A percentile compares a stretch with the other conserved stretches of the same genome.
These are phyloP conservation scores for Amazona guildingii DNA, from an alignment of 2,113 vertebrate species.

Conservation along the genomic window DNA sequence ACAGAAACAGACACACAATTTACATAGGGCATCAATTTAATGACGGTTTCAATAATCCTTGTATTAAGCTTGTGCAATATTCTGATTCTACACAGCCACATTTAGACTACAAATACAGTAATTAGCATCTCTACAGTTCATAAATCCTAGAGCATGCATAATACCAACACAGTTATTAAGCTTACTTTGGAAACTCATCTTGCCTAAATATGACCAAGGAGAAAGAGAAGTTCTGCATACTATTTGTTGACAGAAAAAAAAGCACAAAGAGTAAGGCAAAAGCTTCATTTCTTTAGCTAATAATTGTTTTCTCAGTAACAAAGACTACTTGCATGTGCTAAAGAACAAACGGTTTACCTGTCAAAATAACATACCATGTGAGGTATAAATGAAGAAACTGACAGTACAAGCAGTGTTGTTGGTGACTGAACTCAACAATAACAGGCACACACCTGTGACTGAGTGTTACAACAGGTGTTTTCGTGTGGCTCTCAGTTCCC, in stretches of 20 bases:
- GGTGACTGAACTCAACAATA: background rate
- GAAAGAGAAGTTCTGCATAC: background rate
- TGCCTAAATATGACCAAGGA: background rate
- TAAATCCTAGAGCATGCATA: background rate
- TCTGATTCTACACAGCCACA: background rate
- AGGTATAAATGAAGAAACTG: background rate
- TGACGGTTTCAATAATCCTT: background rate
- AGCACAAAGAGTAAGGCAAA: background rate
- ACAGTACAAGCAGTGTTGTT: background rate
- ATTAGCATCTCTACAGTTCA: background rate
- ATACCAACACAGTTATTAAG: background rate
- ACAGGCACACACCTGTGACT: background rate
- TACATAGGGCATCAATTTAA: background rate
- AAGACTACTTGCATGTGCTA: background rate
- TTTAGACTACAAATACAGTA: background rate
- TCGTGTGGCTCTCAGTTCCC: rapidly evolving
- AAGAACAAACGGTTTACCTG: background rate
- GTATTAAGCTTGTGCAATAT: background rate
- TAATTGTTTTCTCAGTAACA: background rate
- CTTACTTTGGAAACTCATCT: background rate
- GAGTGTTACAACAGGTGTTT: background rate
- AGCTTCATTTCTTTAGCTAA: background rate
- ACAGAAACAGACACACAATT: rapidly evolving
- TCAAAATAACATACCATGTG: rapidly evolving
- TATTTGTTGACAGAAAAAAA: background rate